These are phyloP conservation scores for Mareca penelope DNA, from an alignment of 2,797 vertebrate species.

Conservation along the genomic window DNA sequence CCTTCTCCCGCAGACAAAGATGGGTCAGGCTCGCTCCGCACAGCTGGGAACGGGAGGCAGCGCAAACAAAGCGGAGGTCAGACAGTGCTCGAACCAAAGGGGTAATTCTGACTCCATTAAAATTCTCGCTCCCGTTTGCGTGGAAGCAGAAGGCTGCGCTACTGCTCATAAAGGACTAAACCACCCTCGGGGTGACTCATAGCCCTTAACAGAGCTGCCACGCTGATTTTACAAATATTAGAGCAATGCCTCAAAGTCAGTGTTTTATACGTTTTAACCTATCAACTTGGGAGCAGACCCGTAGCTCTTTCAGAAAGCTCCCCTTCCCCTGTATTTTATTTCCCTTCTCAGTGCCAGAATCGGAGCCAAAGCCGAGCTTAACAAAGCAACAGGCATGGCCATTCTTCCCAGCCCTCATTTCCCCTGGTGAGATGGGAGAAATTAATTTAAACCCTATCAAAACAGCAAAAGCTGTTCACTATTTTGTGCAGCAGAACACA, in stretches of 20 bases:
- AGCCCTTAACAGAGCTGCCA: constrained; percentile 56
- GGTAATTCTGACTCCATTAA: constrained; percentile 32
- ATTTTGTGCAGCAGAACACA: constrained; percentile 9
- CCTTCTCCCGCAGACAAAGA: background rate
- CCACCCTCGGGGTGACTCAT: constrained; percentile 53
- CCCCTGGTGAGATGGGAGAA: constrained; percentile 11
- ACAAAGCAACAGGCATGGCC: constrained; percentile 54
- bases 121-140: background rate
- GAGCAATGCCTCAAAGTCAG: constrained; percentile 8
- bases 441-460: constrained; percentile 18
- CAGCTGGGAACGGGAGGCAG: background rate
- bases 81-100: background rate
- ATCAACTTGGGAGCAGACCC: constrained; percentile 26
- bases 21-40: background rate
- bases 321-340: constrained; percentile 56
- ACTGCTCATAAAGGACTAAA: constrained; percentile 39
- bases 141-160: constrained; percentile 23
- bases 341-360: constrained; percentile 24
- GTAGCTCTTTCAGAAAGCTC: constrained; percentile 18
- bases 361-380: constrained; percentile 4
- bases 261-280: constrained; percentile 8
- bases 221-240: constrained; percentile 48
- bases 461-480: constrained; percentile 4
- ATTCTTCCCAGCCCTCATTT: constrained; percentile 40
- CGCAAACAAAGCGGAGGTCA: constrained; percentile 36